phyloP scores from a whole-genome alignment of 2,113 vertebrate genomes.

The Hiodon tergisus region DNA sequence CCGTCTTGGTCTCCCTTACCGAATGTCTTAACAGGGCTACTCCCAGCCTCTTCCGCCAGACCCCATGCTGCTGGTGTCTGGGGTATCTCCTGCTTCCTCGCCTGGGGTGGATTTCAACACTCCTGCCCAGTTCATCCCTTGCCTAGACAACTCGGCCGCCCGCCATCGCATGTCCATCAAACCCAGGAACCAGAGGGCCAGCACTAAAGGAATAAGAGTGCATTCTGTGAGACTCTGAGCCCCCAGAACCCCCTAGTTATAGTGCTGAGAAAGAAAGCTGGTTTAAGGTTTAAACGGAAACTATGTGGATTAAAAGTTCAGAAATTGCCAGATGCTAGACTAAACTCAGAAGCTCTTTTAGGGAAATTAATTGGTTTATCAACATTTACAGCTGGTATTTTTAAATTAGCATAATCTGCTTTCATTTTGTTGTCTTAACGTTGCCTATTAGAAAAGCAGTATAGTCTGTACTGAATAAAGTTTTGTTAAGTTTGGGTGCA shows the following conservation, averaged over 20 bases:
- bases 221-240: conserved; percentile 55
- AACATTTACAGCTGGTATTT: too few relatives aligned
- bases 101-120: conserved; percentile 66
- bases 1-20: too few relatives aligned
- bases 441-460: too few relatives aligned
- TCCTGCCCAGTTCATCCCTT: conserved; percentile 67
- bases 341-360: too few relatives aligned
- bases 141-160: conserved; percentile 86
- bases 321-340: too few relatives aligned
- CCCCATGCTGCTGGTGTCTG: too few relatives aligned
- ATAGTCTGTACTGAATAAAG: too few relatives aligned
- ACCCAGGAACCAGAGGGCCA: conserved; percentile 82
- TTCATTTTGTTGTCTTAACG: too few relatives aligned
- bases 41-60: conserved; percentile 49
- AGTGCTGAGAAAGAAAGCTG: background rate
- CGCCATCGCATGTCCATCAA: conserved; percentile 88
- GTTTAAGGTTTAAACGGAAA: background rate
- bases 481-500: too few relatives aligned
- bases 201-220: conserved; percentile 63
- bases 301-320: too few relatives aligned
- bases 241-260: background rate
- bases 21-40: conserved; percentile 49
- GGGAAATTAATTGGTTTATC: too few relatives aligned
- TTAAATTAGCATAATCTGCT: too few relatives aligned
- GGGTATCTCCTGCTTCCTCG: conserved; percentile 40